Evolutionary conservation across 2,888 invertebrate species (phyloP), one percentile per base, ranked within the genome.

Genomic region (Buathra laborator): DNA sequence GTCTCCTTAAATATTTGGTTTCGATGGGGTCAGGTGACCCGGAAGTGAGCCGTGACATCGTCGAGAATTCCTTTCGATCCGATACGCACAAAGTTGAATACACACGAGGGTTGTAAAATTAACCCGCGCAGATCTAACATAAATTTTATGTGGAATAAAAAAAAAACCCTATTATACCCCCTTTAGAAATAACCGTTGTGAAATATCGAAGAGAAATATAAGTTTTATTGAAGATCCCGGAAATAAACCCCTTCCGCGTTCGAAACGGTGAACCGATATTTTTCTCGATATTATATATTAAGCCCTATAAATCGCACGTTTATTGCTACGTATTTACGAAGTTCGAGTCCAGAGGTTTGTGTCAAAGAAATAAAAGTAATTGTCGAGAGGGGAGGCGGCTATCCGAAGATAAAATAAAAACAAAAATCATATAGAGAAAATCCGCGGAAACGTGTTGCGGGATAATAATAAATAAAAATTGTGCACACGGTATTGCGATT

Each of bases 1-100:
- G 51, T 72, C 71, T 84, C 66, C 80, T 82, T 72, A 84, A 87
- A 87, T 87, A 86, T 87, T 86, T 87, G 84, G 72, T 29, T 70
- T 84, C 62, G 76, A 74, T 19, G 29, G 37, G 77, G 79, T 78
- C 79, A 80, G 75, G 72, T 77, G 77, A 76, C 75, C 79, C 74
- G 84, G 84, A 84, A 84, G 71, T 37, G 66, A 72, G 53, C 62
- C 77, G 67, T 72, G 72, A 71, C 24, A 80, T 14, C 66, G 37
- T 24, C 5, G 59, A 46, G 59, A 66, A 74, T 37, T 37, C 48
- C 32, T 19, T 44, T 32, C 46, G 71, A 10, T 56, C 29, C 74
- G 37, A 74, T 24, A 37, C 59, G 46, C 24, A 37, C 56, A 56
- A 56, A 19, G 19, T 46, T 37, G 6, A 14, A 59, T n/a, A 29